These are phyloP conservation scores for Urocyon cinereoargenteus DNA, from an alignment of 2,797 vertebrate species.

Conservation along the genomic window DNA sequence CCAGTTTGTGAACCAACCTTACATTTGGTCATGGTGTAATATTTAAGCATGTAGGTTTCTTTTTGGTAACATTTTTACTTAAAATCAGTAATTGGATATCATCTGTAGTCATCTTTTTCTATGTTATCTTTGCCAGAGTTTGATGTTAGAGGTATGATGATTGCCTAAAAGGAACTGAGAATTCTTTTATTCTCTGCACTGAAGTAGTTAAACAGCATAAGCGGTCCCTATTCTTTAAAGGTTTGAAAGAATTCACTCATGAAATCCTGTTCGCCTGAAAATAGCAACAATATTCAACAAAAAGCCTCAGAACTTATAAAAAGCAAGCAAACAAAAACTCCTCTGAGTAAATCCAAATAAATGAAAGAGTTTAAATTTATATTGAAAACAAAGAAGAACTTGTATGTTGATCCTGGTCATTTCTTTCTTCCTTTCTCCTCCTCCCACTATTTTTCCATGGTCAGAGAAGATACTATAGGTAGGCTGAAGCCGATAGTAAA, in stretches of 20 bases:
- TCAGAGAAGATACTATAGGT: background rate
- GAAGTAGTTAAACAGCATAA: conserved; percentile 26
- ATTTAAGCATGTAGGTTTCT: conserved; percentile 30
- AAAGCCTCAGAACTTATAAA: conserved; percentile 48
- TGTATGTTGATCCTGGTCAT: conserved; percentile 5
- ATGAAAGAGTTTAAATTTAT: background rate
- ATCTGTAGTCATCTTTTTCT: conserved; percentile 20
- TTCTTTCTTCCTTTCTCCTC: background rate
- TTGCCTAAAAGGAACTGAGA: conserved; percentile 32
- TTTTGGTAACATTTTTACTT: conserved; percentile 32
- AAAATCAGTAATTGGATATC: conserved; percentile 41
- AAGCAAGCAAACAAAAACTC: conserved; percentile 45
- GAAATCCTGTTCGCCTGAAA: background rate
- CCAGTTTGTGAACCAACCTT: conserved; percentile 19
- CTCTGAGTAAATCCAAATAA: conserved; percentile 56
- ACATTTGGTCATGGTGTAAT: background rate
- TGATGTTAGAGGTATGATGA: background rate
- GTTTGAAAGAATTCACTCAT: conserved; percentile 51
- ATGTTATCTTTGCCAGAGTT: conserved; percentile 39
- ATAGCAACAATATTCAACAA: background rate
- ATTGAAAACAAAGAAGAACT: background rate
- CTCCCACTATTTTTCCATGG: background rate
- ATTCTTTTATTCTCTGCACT: conserved; percentile 20
- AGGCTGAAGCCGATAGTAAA: conserved; percentile 31
- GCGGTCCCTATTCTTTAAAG: conserved; percentile 15